Conservation (phyloP, 2,797 vertebrate genomes). For the Ispidina lecontei region DNA sequence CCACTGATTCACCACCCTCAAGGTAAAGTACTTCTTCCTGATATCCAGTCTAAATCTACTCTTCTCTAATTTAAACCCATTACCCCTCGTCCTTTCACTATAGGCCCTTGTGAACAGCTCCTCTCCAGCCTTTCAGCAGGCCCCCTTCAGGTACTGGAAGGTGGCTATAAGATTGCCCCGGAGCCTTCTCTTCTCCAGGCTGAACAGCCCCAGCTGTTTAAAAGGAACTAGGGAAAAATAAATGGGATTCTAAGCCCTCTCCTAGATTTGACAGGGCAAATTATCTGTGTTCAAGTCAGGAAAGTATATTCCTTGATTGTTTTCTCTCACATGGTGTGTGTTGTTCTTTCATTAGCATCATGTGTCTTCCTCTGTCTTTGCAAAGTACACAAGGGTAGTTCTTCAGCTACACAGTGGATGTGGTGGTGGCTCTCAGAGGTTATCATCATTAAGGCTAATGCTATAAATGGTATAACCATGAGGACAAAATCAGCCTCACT, state of each 20-base stretch:
- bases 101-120: no score
- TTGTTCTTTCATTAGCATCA: conserved; percentile 24
- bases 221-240: conserved; percentile 33
- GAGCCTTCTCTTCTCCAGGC: no score
- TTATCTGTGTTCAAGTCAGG: conserved; percentile 25
- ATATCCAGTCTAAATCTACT: no score
- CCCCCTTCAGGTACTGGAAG: no score
- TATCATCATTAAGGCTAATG: conserved; percentile 4
- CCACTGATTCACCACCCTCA: no score
- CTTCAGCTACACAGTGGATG: background rate
- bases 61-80: no score
- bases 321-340: background rate
- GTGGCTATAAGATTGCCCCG: no score
- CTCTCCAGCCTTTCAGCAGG: no score
- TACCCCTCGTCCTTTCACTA: no score
- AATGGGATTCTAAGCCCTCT: conserved; percentile 40
- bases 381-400: background rate
- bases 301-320: background rate
- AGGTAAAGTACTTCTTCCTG: no score
- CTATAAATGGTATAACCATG: background rate
- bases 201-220: background rate
- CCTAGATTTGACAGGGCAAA: conserved; percentile 37
- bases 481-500: background rate
- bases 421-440: background rate
- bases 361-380: conserved; percentile 8